A percentile compares a stretch with the other conserved stretches of the same genome.
Conservation (phyloP, 2,888 invertebrate genomes). For the Xylota segnis region DNA sequence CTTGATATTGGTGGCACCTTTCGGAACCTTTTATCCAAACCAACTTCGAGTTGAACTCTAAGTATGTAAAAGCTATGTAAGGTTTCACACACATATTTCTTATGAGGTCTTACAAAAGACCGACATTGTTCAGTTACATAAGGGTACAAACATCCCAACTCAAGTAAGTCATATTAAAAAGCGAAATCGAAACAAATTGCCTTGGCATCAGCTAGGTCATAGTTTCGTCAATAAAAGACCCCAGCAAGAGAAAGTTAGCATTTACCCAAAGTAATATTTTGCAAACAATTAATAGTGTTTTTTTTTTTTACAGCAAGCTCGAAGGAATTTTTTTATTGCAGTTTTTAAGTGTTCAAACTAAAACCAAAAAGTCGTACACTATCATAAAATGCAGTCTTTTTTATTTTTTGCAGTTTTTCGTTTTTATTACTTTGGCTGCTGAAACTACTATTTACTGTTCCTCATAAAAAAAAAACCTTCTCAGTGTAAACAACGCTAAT, state of each 20-base stretch:
- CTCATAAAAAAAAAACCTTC: neutral
- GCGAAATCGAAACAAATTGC: too few species aligned
- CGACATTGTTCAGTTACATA: too few species aligned
- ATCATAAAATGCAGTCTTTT: neutral
- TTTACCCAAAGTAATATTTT: conserved; percentile 2
- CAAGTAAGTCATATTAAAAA: too few species aligned
- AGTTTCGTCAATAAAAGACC: neutral
- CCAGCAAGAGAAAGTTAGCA: neutral
- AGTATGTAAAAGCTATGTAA: too few species aligned
- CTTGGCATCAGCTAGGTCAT: too few species aligned
- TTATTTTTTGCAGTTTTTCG: neutral
- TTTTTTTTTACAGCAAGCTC: neutral
- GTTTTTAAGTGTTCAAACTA: neutral
- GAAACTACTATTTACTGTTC: neutral
- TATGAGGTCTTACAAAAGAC: too few species aligned
- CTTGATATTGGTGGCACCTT: too few species aligned
- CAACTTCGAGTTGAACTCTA: too few species aligned
- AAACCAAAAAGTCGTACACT: neutral
- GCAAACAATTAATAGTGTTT: neutral
- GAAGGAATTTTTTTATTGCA: neutral
- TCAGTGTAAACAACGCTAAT: neutral
- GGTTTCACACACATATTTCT: too few species aligned
- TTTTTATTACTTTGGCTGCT: neutral
- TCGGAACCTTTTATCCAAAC: too few species aligned
- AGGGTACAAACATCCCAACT: too few species aligned